A percentile compares a stretch with the other conserved stretches of the same genome.
Conservation (phyloP, 2,113 vertebrate genomes). For the Crocuta crocuta region DNA sequence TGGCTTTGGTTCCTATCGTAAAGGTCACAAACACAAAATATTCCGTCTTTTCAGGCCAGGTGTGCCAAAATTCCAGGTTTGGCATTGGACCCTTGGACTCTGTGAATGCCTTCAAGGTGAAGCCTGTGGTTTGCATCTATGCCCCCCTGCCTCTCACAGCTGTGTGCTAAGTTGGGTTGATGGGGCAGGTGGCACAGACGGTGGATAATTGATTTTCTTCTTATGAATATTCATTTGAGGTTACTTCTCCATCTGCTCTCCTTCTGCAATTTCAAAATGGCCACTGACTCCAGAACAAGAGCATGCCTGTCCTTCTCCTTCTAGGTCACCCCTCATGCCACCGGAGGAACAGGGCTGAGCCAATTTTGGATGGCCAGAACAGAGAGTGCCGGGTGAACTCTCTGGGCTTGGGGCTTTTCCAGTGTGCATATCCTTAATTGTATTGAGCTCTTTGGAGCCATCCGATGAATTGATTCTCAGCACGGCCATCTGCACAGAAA, state of each 20-base stretch:
- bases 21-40: conserved; percentile 25
- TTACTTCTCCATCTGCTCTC: conserved; percentile 61
- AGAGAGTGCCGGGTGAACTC: conserved; percentile 43
- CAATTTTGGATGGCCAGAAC: conserved; percentile 52
- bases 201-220: conserved; percentile 76
- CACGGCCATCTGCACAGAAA: conserved; percentile 71
- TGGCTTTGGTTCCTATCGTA: conserved; percentile 4
- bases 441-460: conserved; percentile 69
- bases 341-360: background rate
- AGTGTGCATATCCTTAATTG: conserved; percentile 76
- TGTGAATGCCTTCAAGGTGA: background rate
- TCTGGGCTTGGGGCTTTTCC: conserved; percentile 66
- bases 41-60: conserved; percentile 41
- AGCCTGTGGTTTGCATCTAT: background rate
- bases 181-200: conserved; percentile 68
- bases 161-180: conserved; percentile 38
- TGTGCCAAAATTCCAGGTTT: conserved; percentile 26
- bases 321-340: background rate
- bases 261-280: conserved; percentile 17
- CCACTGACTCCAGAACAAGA: background rate
- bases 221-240: conserved; percentile 64
- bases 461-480: conserved; percentile 70
- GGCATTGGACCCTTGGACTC: background rate
- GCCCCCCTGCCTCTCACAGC: background rate
- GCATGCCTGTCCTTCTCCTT: conserved; percentile 37